phyloP scores from a whole-genome alignment of 2,888 invertebrate genomes.

The Lasius platythorax region DNA sequence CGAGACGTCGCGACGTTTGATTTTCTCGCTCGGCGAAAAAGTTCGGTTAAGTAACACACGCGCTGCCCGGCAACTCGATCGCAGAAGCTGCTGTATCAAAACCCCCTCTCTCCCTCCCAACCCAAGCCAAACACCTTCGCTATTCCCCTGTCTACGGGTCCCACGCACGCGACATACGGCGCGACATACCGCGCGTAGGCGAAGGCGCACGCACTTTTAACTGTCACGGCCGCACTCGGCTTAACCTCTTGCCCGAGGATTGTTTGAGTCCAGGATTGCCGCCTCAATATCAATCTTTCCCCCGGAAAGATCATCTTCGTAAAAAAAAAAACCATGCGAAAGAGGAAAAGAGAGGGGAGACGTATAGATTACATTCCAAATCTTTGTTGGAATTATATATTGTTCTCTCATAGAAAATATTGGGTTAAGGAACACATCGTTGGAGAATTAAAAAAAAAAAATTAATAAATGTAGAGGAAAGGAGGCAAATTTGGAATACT shows the following conservation, averaged over 20 bases:
- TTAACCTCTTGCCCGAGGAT: conserved; percentile 18
- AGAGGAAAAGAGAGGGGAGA: not conserved
- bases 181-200: conserved; percentile 9
- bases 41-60: conserved; percentile 65
- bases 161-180: not conserved
- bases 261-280: not conserved
- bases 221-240: conserved; percentile 41
- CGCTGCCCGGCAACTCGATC: conserved; percentile 61
- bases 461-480: not conserved
- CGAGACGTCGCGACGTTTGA: conserved; percentile 53
- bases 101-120: not conserved
- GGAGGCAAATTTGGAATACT: too few species aligned
- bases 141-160: not conserved
- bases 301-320: not conserved
- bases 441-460: not conserved
- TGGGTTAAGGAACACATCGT: not conserved
- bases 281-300: not conserved
- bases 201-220: conserved; percentile 38
- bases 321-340: not conserved
- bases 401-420: not conserved
- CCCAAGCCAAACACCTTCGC: not conserved
- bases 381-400: not conserved
- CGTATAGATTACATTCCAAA: not conserved
- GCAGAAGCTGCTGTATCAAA: conserved; percentile 58
- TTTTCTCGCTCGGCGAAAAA: conserved; percentile 68